phyloP scores from a whole-genome alignment of 2,113 vertebrate genomes.

The Taxidea taxus region DNA sequence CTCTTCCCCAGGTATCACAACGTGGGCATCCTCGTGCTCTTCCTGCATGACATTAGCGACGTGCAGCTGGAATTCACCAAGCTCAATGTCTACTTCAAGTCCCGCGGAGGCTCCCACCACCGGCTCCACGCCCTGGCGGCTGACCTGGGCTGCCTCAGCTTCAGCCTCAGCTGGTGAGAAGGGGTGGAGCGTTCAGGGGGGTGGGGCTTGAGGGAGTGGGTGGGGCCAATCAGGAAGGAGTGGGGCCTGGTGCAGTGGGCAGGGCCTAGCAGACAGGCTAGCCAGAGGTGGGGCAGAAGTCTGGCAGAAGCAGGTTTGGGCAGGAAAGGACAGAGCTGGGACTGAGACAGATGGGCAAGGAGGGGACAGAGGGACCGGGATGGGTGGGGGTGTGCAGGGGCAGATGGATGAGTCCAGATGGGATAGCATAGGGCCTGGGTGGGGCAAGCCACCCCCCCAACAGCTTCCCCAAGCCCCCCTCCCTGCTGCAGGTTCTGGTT shows the following conservation, averaged over 20 bases:
- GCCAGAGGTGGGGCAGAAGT: accelerated
- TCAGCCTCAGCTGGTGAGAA: slow-evolving; percentile 92
- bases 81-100: slow-evolving; percentile 96
- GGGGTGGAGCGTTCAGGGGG: no score
- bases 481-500: slow-evolving; percentile 93
- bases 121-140: slow-evolving; percentile 90
- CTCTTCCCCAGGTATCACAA: slow-evolving; percentile 91
- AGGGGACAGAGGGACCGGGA: no score
- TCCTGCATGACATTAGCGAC: slow-evolving; percentile 94
- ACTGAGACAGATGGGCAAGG: background rate
- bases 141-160: slow-evolving; percentile 90
- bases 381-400: background rate
- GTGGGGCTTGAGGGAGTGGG: no score
- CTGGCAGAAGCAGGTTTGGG: background rate
- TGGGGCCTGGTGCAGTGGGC: no score
- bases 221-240: no score
- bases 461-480: no score
- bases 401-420: background rate
- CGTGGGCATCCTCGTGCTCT: slow-evolving; percentile 94
- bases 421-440: background rate
- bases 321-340: no score
- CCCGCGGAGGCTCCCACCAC: slow-evolving; percentile 85
- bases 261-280: background rate
- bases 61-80: slow-evolving; percentile 97
- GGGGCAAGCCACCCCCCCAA: background rate